These are phyloP conservation scores for Halocynthia aurantium DNA, from an alignment of 23 tunicate genomes.

Conservation along the genomic window DNA sequence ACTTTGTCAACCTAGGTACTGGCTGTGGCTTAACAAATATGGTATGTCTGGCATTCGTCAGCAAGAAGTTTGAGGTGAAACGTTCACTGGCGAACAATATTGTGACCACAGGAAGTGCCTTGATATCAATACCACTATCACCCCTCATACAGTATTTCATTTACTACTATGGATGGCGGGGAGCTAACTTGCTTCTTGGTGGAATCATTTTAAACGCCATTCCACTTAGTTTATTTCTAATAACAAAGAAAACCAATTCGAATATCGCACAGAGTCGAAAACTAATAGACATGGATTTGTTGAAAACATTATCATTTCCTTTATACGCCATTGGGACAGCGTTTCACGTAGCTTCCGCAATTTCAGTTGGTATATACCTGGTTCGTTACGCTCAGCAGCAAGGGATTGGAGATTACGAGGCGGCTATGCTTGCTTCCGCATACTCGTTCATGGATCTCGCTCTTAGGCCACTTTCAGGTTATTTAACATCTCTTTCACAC, in stretches of 20 bases:
- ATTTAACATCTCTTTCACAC: conserved; percentile 17
- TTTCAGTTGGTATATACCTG: conserved; percentile 17
- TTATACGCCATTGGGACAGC: conserved; percentile 28
- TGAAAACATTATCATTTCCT: conserved; percentile 22
- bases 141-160: conserved; percentile 36
- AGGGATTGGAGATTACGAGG: conserved; percentile 32
- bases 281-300: conserved; percentile 20
- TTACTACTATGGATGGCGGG: conserved; percentile 38
- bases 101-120: conserved; percentile 34
- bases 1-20: conserved; percentile 16
- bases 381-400: conserved; percentile 34
- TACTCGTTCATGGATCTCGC: conserved; percentile 21
- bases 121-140: conserved; percentile 30
- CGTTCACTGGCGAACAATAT: conserved; percentile 51
- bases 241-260: neutral
- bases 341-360: conserved; percentile 27
- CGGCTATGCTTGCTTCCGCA: conserved; percentile 39
- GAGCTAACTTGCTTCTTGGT: conserved; percentile 37
- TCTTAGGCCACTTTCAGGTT: conserved; percentile 32
- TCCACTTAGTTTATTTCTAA: conserved; percentile 14
- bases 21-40: conserved; percentile 25
- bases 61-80: conserved; percentile 29
- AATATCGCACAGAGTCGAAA: conserved; percentile 5
- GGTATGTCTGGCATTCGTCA: conserved; percentile 35
- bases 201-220: conserved; percentile 28